A percentile compares a stretch with the other conserved stretches of the same genome.
Conservation (phyloP, 1,140 invertebrate species). For the Zaprionus camerounensis region DNA sequence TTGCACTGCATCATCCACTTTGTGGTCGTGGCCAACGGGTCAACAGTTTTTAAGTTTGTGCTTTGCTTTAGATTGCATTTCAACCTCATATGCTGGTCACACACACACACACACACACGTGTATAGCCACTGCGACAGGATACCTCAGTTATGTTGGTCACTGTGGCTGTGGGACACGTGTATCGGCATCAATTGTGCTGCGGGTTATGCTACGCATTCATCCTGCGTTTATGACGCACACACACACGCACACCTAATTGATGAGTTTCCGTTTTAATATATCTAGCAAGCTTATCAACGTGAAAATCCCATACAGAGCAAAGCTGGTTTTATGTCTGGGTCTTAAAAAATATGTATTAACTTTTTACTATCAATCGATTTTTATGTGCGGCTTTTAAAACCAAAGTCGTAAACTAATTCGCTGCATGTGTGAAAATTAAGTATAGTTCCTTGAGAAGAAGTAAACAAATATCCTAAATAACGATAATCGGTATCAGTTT, state of each 20-base stretch:
- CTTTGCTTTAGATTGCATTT: conserved; percentile 85
- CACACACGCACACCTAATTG: conserved; percentile 3
- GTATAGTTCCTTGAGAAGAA: neutral
- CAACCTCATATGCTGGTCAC: conserved; percentile 88
- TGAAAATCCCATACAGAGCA: neutral
- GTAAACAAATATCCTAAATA: neutral
- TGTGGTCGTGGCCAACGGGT: conserved; percentile 88
- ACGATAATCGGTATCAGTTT: neutral
- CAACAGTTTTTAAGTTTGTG: conserved; percentile 35
- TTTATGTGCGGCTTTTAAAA: conserved; percentile 1
- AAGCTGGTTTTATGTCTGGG: conserved; percentile 4
- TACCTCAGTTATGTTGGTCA: conserved; percentile 21
- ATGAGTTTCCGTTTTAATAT: conserved; percentile 25
- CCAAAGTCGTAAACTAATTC: conserved; percentile 5
- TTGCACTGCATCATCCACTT: conserved; percentile 90
- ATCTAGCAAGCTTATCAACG: conserved; percentile 13
- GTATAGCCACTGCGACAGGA: conserved; percentile 15
- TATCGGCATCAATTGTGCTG: conserved; percentile 5
- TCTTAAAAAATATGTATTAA: conserved; percentile 5
- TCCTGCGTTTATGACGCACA: conserved; percentile 14
- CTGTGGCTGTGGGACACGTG: conserved; percentile 6
- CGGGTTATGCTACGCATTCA: conserved; percentile 7
- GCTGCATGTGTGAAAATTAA: conserved; percentile 2
- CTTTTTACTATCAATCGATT: conserved; percentile 7
- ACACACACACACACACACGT: neutral